Conservation (phyloP, 2,888 invertebrate species). For the Gortyna flavago region DNA sequence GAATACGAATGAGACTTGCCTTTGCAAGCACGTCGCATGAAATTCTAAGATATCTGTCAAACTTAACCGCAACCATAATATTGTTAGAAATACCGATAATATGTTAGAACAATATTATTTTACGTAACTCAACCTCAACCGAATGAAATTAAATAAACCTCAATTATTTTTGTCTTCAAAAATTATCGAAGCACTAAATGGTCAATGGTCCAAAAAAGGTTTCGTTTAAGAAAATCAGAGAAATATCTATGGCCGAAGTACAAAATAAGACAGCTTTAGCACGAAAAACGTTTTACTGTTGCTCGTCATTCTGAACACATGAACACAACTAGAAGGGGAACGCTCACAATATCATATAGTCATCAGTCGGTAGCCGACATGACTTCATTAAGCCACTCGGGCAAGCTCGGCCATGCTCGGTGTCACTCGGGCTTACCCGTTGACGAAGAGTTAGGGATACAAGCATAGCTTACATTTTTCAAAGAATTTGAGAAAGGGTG, state of each 20-base stretch:
- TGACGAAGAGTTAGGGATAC: constrained; percentile 35
- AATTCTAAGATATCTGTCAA: not conserved
- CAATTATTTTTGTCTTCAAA: not conserved
- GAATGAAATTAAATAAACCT: not conserved
- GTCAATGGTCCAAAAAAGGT: not conserved
- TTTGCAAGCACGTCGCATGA: not conserved
- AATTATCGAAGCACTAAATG: not conserved
- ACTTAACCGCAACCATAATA: not conserved
- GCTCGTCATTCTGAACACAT: not conserved
- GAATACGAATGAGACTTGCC: not conserved
- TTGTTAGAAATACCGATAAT: not conserved
- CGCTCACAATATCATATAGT: constrained; percentile 33
- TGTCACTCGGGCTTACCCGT: constrained; percentile 26
- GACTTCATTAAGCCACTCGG: constrained; percentile 52
- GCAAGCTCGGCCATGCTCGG: constrained; percentile 35
- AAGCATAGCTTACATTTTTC: constrained; percentile 22
- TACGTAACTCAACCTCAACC: not conserved
- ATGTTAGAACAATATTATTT: not conserved
- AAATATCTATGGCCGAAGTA: not conserved
- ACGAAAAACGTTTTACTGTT: not conserved
- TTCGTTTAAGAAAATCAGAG: not conserved
- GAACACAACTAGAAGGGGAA: not conserved
- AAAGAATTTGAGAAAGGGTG: constrained; percentile 7
- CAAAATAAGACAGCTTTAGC: not conserved
- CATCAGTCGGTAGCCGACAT: constrained; percentile 51